Evolutionary conservation across 2,113 vertebrate species (phyloP), one percentile per base, ranked within the genome.

Genomic region (Recurvirostra avosetta): DNA sequence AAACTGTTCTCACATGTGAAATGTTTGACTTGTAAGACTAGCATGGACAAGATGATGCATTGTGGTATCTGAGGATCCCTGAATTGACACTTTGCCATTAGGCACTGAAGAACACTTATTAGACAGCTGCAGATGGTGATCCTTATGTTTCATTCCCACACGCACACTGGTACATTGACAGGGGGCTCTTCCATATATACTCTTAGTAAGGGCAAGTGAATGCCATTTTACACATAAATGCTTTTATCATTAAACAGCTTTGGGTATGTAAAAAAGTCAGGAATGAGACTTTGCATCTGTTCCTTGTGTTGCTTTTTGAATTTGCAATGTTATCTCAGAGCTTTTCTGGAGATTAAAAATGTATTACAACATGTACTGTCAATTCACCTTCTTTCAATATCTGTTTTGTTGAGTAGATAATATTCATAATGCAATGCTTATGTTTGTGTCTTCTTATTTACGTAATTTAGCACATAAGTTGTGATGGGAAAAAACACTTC

Each of bases 61-160:
- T 88, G 43, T 96, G 66, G 75, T 88, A 75, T 95, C 77, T 94
- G 61, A 95, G 88, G 68, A 93, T 94, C 91, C 71, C 85, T 68
- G 74, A 95, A 74, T 22, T 92, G 58, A 95, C 79, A 79, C 76
- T 56, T 92, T 86, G 66, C 94, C 71, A 85, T 92, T 94, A 75
- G 86, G 70, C 87, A 45, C 86, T 88, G 61, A 55, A 90, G 87
- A 94, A 38, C 63, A 43, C 80, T 92, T 95, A 82, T 77, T 80
- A 95, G 73, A 66, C 59, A 96, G 82, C 81, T 94, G 67, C 78
- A 93, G 82, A 90, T 96, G 92, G 50, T 94, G 95, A 92, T 97
- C 96, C 75, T 93, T 96, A 52, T 95, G 86, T 96, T 97, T 93
- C 94, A 38, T 92, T 96, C 91, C 96, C 68, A 88, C 67, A 97